Evolutionary conservation across 1,140 invertebrate genomes (phyloP).

Genomic region (Rhizoglyphus robini): DNA sequence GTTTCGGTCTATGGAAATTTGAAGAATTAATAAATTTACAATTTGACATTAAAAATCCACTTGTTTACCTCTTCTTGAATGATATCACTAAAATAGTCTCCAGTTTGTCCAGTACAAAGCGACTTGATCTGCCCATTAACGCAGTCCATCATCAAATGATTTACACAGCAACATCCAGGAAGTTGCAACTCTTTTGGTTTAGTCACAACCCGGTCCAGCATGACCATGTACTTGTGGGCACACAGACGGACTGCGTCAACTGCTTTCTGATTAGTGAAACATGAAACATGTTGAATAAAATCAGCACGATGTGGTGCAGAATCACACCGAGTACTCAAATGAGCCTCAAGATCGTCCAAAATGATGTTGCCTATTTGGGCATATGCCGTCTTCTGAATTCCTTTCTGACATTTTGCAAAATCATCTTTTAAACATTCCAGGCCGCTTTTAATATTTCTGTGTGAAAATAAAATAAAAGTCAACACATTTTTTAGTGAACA

Average conservation of each 20-base stretch:
- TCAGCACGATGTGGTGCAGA: not conserved
- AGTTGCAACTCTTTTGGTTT: not conserved
- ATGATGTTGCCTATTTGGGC: not conserved
- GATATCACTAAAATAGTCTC: no score
- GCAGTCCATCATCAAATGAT: not conserved
- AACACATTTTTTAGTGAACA: no score
- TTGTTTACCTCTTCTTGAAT: no score
- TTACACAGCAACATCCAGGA: not conserved
- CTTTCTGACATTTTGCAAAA: no score
- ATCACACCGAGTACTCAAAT: no score
- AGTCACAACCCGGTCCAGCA: not conserved
- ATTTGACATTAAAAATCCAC: no score
- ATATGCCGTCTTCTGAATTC: no score
- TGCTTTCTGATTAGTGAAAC: not conserved
- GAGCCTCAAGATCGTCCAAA: not conserved
- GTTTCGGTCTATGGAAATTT: not conserved
- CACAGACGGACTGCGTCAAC: not conserved
- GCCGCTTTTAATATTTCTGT: no score
- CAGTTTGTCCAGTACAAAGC: not conserved
- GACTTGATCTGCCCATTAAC: not conserved
- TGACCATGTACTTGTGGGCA: not conserved
- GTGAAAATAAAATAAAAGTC: no score
- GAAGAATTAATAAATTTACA: no score
- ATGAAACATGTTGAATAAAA: not conserved
- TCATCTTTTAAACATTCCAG: no score